Conservation (phyloP, 2,888 invertebrate genomes). For the Heliconius erato region DNA sequence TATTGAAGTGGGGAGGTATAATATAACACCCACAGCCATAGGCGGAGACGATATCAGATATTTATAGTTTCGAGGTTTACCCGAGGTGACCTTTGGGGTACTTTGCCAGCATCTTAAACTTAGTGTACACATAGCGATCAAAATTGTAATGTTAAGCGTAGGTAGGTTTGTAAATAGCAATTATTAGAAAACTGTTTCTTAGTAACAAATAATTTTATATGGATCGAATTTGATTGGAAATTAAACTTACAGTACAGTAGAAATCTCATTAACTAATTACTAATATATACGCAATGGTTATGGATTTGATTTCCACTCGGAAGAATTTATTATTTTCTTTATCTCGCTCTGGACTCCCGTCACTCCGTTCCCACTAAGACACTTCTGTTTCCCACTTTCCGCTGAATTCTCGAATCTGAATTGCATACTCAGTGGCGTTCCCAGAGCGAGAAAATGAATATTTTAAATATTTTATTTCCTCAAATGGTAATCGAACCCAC, state of each 20-base stretch:
- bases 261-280: too few relatives aligned
- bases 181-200: background rate
- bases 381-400: too few relatives aligned
- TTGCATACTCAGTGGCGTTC: too few relatives aligned
- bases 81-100: conserved; percentile 13
- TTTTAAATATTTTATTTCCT: background rate
- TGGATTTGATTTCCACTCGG: too few relatives aligned
- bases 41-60: conserved; percentile 26
- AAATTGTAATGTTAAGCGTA: background rate
- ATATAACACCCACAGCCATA: conserved; percentile 9
- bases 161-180: background rate
- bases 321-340: too few relatives aligned
- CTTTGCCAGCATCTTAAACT: background rate
- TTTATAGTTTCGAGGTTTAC: conserved; percentile 17
- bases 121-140: background rate
- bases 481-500: too few relatives aligned
- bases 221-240: too few relatives aligned
- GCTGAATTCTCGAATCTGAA: too few relatives aligned
- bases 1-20: conserved; percentile 9
- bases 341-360: too few relatives aligned
- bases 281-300: too few relatives aligned
- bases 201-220: background rate
- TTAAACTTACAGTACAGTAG: too few relatives aligned
- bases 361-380: too few relatives aligned
- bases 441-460: background rate